A percentile compares a stretch with the other conserved stretches of the same genome.
phyloP scores from a whole-genome alignment of 2,113 vertebrate species.

The Pelecanoides urinatrix region DNA sequence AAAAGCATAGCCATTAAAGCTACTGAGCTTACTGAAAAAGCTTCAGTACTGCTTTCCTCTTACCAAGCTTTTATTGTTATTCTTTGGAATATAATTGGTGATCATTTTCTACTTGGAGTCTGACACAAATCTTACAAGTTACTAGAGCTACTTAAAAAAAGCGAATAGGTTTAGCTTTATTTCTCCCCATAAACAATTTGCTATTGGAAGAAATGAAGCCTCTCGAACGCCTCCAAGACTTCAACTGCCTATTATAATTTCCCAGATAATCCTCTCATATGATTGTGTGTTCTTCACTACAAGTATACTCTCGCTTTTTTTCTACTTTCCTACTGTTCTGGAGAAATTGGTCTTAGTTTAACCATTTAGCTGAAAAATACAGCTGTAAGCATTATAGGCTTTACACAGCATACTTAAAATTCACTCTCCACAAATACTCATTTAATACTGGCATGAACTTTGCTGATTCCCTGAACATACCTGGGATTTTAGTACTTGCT shows the following conservation, averaged over 20 bases:
- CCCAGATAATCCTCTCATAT: background rate
- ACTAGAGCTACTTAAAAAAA: background rate
- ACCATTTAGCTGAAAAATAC: background rate
- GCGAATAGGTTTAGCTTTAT: background rate
- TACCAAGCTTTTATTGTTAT: background rate
- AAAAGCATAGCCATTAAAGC: background rate
- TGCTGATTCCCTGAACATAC: background rate
- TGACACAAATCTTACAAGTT: constrained; percentile 1
- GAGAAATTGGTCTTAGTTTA: background rate
- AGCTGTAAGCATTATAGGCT: background rate
- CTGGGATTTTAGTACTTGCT: constrained; percentile 3
- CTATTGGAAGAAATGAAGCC: background rate
- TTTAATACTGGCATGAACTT: background rate
- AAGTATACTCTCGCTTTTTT: background rate
- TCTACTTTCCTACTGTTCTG: background rate
- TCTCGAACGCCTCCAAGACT: background rate
- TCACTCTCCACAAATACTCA: background rate
- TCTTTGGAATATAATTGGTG: constrained; percentile 7
- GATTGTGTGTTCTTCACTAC: background rate
- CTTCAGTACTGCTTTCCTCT: background rate
- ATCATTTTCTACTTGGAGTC: constrained; percentile 14
- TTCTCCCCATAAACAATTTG: background rate
- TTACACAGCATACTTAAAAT: background rate
- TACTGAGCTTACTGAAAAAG: background rate
- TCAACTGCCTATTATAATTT: background rate